Evolutionary conservation across 2,888 invertebrate genomes (phyloP).

Genomic region (Leucophora obtusa): DNA sequence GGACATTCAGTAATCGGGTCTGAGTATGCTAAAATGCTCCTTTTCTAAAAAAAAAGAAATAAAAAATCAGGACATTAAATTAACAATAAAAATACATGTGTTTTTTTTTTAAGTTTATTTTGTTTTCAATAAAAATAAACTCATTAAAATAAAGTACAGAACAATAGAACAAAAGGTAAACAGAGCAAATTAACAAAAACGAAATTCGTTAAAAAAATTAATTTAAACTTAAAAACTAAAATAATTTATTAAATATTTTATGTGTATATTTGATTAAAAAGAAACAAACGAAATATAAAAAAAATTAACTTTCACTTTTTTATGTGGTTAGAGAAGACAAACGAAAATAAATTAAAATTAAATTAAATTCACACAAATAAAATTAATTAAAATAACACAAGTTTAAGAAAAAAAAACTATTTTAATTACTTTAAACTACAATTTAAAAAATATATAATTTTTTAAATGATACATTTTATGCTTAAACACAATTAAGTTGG

Average conservation of each 20-base stretch:
- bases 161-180: conserved; percentile 27
- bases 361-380: conserved; percentile 46
- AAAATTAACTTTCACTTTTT: conserved; percentile 32
- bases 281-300: conserved; percentile 21
- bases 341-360: conserved; percentile 44
- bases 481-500: conserved; percentile 37
- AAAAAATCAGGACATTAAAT: neutral
- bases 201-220: conserved; percentile 12
- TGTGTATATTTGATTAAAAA: conserved; percentile 26
- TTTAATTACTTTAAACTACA: conserved; percentile 30
- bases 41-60: neutral
- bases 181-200: conserved; percentile 31
- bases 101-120: conserved; percentile 25
- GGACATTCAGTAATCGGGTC: too few species aligned
- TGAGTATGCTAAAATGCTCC: too few species aligned
- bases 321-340: conserved; percentile 14
- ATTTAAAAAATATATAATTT: neutral
- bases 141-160: conserved; percentile 17
- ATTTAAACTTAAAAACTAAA: conserved; percentile 32
- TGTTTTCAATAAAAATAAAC: conserved; percentile 28
- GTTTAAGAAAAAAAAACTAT: conserved; percentile 20
- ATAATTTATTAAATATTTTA: conserved; percentile 25
- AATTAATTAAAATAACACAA: conserved; percentile 6
- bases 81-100: conserved; percentile 6
- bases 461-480: conserved; percentile 14